phyloP scores from a whole-genome alignment of 2,888 invertebrate genomes.

The Ormyrus pomaceus region DNA sequence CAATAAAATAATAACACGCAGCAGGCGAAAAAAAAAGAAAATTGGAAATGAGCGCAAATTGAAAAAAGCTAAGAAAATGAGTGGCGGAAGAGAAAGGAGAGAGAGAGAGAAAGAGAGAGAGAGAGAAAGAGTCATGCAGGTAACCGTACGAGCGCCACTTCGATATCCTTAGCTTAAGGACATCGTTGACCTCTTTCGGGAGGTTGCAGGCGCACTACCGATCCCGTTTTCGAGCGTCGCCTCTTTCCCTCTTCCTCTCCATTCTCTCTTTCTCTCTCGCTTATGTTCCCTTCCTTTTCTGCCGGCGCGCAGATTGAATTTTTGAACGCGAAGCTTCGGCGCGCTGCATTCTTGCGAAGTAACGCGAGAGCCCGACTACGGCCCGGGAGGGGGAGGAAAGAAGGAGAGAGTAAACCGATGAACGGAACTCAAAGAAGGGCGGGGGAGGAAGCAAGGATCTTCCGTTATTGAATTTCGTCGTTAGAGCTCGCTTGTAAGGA shows the following conservation, averaged over 20 bases:
- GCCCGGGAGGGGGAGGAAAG: not conserved
- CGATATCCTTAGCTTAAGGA: conserved; percentile 71
- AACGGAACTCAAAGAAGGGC: conserved; percentile 15
- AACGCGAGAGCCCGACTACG: conserved; percentile 18
- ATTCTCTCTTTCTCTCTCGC: no score
- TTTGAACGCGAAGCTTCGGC: conserved; percentile 14
- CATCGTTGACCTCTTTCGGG: conserved; percentile 71
- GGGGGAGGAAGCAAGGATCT: conserved; percentile 12
- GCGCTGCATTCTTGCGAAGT: conserved; percentile 22
- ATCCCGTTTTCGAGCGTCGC: conserved; percentile 61
- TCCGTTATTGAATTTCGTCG: conserved; percentile 47
- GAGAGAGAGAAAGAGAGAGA: not conserved
- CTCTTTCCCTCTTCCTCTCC: conserved; percentile 35
- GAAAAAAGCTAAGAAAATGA: not conserved
- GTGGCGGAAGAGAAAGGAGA: not conserved
- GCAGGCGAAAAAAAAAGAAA: not conserved
- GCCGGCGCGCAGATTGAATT: conserved; percentile 49
- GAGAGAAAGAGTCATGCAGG: conserved; percentile 8
- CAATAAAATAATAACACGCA: not conserved
- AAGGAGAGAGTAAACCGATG: not conserved
- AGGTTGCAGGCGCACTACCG: conserved; percentile 36
- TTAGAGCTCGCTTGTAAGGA: conserved; percentile 21
- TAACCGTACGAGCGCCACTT: conserved; percentile 61
- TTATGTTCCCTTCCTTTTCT: no score
- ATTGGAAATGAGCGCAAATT: conserved; percentile 13